Percentiles rank a stretch among this genome's conserved stretches.
Evolutionary conservation across 2,888 invertebrate species (phyloP).

Genomic region (Drosophila pullipes): DNA sequence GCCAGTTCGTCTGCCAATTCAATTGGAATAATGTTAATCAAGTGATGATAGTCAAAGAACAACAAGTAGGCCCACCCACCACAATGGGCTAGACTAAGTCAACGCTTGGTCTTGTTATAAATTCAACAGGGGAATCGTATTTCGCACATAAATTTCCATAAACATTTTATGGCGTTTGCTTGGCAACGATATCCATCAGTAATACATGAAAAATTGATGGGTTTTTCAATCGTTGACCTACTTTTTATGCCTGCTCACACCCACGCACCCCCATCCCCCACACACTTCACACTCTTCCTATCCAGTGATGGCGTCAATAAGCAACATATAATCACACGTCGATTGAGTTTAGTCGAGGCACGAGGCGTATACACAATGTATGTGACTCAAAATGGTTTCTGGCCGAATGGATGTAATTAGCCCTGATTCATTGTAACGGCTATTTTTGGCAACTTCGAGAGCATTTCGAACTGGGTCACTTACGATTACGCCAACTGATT

Average conservation of each 20-base stretch:
- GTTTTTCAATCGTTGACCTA: constrained; percentile 74
- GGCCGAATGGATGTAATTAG: constrained; percentile 34
- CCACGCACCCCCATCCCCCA: not conserved
- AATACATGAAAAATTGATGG: constrained; percentile 55
- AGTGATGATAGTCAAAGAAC: constrained; percentile 35
- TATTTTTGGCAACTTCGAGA: constrained; percentile 33
- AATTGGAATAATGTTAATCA: constrained; percentile 69
- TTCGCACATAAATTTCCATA: constrained; percentile 54
- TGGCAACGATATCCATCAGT: constrained; percentile 51
- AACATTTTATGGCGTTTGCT: constrained; percentile 43
- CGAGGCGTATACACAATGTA: constrained; percentile 36
- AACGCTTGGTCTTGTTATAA: constrained; percentile 41
- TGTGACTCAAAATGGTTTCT: constrained; percentile 9
- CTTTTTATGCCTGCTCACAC: constrained; percentile 38
- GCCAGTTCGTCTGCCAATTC: constrained; percentile 56
- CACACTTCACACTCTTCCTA: not conserved
- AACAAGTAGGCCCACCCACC: not conserved
- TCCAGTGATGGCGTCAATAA: constrained; percentile 13
- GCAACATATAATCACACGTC: constrained; percentile 39
- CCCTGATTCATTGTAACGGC: constrained; percentile 48
- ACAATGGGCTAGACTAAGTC: constrained; percentile 3
- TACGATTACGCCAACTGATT: constrained; percentile 9
- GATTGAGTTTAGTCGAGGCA: constrained; percentile 14
- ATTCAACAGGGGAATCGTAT: constrained; percentile 49
- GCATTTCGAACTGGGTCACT: constrained; percentile 47